Evolutionary conservation across 1,140 invertebrate species (phyloP), one percentile per base, ranked within the genome.

Genomic region (Trachymyrmex cornetzi): DNA sequence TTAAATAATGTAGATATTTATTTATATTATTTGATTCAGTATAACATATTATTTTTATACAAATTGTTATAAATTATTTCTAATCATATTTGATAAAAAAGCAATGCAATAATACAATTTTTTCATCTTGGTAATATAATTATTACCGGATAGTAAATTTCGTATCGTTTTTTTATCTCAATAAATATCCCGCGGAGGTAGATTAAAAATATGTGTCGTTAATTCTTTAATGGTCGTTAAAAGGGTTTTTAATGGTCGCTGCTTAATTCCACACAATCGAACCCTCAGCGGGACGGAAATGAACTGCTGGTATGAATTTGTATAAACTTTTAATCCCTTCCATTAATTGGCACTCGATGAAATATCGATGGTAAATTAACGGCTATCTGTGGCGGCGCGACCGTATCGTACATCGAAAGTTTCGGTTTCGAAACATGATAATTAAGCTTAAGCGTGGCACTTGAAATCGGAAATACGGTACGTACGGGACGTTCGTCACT

Each of bases 331-430:
- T 84, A 84, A 75, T 84, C 44, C 27, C 16, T 61, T 63, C 59
- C 38, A 80, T 85, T 80, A 80, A 85, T 85, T 85, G 74, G 48
- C 59, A 50, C 22, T 88, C 53, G 69, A 69, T 59, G 14, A 85
- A 87, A 34, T 77, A 72, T 91, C 34, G 61, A 84, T 38, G 79
- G 59, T 59, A 84, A 88, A 71, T 80, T 88, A 69, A 92, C 64
- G 30, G 67, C 71, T 38, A 85, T 72, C 38, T 80, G 86, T n/a
- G 87, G 69, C 12, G 75, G 77, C 67, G 81, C 14, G 74, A 72
- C 64, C 9, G 81, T 84, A 48, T 55, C 66, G 24, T 44, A 61
- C 30, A 38, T 53, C 67, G 86, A 72, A 74, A 74, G 59, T 77
- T 85, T 81, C 53, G 77, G 77, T 59, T 88, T 69, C 74, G 86